These are phyloP conservation scores for Sander lucioperca DNA, from an alignment of 2,113 vertebrate genomes.

Conservation along the genomic window DNA sequence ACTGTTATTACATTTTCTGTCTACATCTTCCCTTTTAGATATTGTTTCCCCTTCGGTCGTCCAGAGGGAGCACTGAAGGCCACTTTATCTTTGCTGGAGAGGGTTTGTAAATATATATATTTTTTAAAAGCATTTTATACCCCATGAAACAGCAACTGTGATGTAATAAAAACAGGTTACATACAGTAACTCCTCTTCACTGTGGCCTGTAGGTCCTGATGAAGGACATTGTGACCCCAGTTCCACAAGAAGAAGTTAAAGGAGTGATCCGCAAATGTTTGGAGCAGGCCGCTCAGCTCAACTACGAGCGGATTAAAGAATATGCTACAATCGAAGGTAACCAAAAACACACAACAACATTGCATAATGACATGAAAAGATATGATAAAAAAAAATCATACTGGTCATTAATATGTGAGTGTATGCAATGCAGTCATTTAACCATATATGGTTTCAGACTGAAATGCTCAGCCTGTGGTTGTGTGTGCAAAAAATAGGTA, in stretches of 20 bases:
- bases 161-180: conserved; percentile 13
- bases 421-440: conserved; percentile 17
- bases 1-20: conserved; percentile 16
- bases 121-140: not conserved
- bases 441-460: conserved; percentile 28
- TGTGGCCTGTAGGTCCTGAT: conserved; percentile 91
- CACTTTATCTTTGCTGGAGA: conserved; percentile 96
- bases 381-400: not conserved
- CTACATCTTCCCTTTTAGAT: conserved; percentile 84
- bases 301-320: conserved; percentile 96
- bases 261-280: conserved; percentile 98
- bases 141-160: conserved; percentile 6
- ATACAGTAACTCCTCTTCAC: conserved; percentile 4
- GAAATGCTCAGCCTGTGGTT: conserved; percentile 31
- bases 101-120: conserved; percentile 86
- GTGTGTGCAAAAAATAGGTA: conserved; percentile 21
- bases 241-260: conserved; percentile 98
- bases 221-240: conserved; percentile 99
- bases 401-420: conserved; percentile 16
- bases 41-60: conserved; percentile 98
- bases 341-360: conserved; percentile 46
- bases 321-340: conserved; percentile 99
- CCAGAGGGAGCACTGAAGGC: conserved; percentile 99
- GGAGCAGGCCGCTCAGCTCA: conserved; percentile 98
- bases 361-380: not conserved